Evolutionary conservation across 2,797 vertebrate species (phyloP), one percentile per base, ranked within the genome.

Genomic region (Malurus splendens): DNA sequence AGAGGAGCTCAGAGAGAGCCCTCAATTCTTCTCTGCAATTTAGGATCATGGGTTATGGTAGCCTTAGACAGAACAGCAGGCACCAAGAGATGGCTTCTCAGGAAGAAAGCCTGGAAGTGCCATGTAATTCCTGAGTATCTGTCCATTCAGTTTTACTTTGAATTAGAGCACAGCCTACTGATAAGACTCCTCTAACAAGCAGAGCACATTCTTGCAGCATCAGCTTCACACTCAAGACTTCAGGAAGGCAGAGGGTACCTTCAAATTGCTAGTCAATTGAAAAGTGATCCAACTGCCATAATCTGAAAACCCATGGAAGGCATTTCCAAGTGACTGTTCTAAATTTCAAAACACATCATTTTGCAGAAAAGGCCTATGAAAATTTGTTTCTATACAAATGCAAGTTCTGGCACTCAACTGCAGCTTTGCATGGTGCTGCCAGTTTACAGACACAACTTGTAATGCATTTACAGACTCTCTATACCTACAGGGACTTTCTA

Each of bases 401-500:
- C 28, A 87, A 77, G 12, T 77, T 60, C 54, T 74, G 50, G 47
- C 54, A 80, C 28, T 80, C 65, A 56, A 14, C 39, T 65, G 39
- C 57, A 92, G 42, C 28, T 87, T 54, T 77, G 48, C 42, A 59
- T 30, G 36, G 17, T 8, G 36, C 61, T 55, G 30, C 10, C 60
- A 56, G 64, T 82, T 92, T 51, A 91, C 65, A 77, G 52, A 47
- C 59, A 61, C 61, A 62, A 44, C 32, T 54, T 57, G 36, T 27
- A 87, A 90, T 11, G 47, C 57, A 71, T 89, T 92, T 88, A 86
- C 28, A 92, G 75, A 86, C 71, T 81, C 41, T 55, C 36, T 67
- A 32, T 19, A 74, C 27, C 75, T 85, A 51, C 55, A 55, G 30
- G 67, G 61, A 77, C n/a, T 71, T 79, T 73, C 38, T 42, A 56